These are phyloP conservation scores for Ceyx cyanopectus DNA, from an alignment of 2,113 vertebrate species.

Conservation along the genomic window DNA sequence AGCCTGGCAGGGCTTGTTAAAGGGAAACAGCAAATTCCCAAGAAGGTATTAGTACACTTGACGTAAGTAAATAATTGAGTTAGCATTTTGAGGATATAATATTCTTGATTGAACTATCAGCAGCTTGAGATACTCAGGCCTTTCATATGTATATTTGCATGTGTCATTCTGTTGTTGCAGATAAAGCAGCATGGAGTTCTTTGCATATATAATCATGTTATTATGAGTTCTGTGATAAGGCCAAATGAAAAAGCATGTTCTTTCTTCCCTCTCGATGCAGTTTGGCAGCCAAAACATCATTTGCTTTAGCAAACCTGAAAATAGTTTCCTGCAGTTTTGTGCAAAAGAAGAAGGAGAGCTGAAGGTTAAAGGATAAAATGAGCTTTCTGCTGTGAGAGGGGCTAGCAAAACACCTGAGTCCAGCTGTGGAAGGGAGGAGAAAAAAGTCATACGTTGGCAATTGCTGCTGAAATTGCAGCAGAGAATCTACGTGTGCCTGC, in stretches of 20 bases:
- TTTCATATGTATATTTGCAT: conserved; percentile 43
- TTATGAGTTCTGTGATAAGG: conserved; percentile 30
- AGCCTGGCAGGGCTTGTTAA: neutral
- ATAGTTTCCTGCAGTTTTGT: neutral
- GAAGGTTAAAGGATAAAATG: neutral
- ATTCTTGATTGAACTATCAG: conserved; percentile 3
- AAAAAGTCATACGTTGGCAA: accelerated
- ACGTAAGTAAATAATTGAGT: neutral
- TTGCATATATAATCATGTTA: conserved; percentile 19
- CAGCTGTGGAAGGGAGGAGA: neutral
- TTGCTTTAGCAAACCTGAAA: conserved; percentile 20
- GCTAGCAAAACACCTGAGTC: neutral
- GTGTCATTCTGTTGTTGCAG: conserved; percentile 20
- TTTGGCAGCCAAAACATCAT: conserved; percentile 42
- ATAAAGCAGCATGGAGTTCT: conserved; percentile 29
- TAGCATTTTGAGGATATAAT: conserved; percentile 15
- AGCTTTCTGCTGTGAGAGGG: neutral
- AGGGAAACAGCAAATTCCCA: conserved; percentile 7
- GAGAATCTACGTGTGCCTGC: neutral
- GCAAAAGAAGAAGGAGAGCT: neutral
- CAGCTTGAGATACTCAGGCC: neutral
- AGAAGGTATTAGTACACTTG: conserved; percentile 12
- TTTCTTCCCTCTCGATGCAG: neutral
- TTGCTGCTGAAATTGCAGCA: neutral
- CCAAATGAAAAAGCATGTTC: conserved; percentile 21